phyloP scores from a whole-genome alignment of 1,140 invertebrate genomes.

The Myzus persicae region DNA sequence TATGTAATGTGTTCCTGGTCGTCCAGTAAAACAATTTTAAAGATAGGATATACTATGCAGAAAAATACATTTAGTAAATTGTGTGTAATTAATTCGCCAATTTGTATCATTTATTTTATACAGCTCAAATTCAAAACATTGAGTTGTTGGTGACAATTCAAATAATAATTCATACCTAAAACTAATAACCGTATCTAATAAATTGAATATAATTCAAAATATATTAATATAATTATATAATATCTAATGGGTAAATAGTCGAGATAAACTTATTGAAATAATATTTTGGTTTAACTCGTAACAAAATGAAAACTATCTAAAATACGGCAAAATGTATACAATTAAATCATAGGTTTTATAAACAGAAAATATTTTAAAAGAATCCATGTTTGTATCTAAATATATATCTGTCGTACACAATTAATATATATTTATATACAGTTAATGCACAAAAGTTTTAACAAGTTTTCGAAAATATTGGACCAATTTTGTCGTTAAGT shows the following conservation, averaged over 20 bases:
- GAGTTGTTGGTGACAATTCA: background rate
- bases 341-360: slow-evolving; percentile 24
- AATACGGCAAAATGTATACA: slow-evolving; percentile 28
- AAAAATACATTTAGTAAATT: background rate
- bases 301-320: slow-evolving; percentile 55
- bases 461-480: slow-evolving; percentile 42
- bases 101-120: slow-evolving; percentile 29
- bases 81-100: background rate
- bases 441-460: slow-evolving; percentile 1
- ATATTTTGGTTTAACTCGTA: slow-evolving; percentile 54
- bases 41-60: too few species aligned
- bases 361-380: slow-evolving; percentile 15
- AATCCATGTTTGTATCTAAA: slow-evolving; percentile 6
- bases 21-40: background rate
- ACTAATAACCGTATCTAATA: slow-evolving; percentile 42
- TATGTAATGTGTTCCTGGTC: background rate
- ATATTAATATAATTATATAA: slow-evolving; percentile 40
- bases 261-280: slow-evolving; percentile 48
- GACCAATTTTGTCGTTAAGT: slow-evolving; percentile 46
- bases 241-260: slow-evolving; percentile 48
- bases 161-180: slow-evolving; percentile 51
- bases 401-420: background rate
- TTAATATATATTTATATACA: slow-evolving; percentile 14
- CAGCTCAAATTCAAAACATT: slow-evolving; percentile 14
- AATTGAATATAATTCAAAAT: slow-evolving; percentile 55